A percentile compares a stretch with the other conserved stretches of the same genome.
phyloP scores from a whole-genome alignment of 1,140 invertebrate species.

The Drosophila kepulauana region DNA sequence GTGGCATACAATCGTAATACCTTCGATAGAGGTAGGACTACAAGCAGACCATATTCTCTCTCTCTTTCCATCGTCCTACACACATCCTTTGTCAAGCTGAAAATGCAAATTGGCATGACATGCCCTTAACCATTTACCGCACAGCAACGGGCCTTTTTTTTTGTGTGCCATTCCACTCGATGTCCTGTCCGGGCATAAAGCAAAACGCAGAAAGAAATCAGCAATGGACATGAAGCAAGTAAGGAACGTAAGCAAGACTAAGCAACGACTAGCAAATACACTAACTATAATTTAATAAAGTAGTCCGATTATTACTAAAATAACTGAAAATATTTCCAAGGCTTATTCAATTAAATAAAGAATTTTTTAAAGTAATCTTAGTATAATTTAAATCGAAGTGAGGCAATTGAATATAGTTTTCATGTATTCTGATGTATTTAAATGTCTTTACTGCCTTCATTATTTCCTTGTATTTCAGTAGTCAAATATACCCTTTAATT shows the following conservation, averaged over 20 bases:
- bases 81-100: conserved; percentile 81
- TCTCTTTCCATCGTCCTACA: conserved; percentile 50
- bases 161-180: conserved; percentile 32
- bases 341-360: too few species aligned
- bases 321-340: too few species aligned
- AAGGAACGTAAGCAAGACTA: background rate
- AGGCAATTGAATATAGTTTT: background rate
- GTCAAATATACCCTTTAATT: conserved; percentile 30
- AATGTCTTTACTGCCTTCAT: background rate
- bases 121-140: conserved; percentile 82
- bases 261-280: conserved; percentile 6
- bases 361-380: too few species aligned
- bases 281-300: background rate
- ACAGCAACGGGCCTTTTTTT: conserved; percentile 53
- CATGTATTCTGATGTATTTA: background rate
- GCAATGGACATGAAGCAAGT: conserved; percentile 50
- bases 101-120: conserved; percentile 83
- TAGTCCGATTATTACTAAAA: too few species aligned
- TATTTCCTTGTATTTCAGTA: background rate
- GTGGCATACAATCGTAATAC: background rate
- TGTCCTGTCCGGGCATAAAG: conserved; percentile 60
- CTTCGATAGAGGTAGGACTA: background rate
- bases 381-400: too few species aligned
- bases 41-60: background rate
- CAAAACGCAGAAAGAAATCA: conserved; percentile 77